phyloP scores from a whole-genome alignment of 2,113 vertebrate species.

The Piprites chloris region DNA sequence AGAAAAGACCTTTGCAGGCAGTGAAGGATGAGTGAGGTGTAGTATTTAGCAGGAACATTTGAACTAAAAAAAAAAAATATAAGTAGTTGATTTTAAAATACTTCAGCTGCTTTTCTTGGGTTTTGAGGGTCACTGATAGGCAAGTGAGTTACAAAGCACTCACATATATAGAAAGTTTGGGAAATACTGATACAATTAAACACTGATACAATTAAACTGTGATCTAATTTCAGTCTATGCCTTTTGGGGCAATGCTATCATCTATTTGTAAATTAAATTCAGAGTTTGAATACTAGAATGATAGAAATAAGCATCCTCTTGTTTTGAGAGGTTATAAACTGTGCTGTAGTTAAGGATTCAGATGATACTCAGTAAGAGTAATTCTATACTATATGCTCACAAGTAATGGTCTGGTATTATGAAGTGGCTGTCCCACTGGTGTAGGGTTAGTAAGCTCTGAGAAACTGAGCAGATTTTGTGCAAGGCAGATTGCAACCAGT shows the following conservation, averaged over 20 bases:
- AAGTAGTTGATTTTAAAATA: neutral
- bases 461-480: neutral
- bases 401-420: neutral
- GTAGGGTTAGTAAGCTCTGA: neutral
- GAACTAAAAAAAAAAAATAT: neutral
- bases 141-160: neutral
- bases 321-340: neutral
- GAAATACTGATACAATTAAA: neutral
- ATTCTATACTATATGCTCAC: neutral
- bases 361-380: neutral
- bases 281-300: neutral
- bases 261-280: neutral
- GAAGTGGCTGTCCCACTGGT: neutral
- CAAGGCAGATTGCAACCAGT: neutral
- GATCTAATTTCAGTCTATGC: neutral
- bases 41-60: neutral
- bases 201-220: neutral
- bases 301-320: neutral
- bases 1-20: neutral
- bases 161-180: neutral
- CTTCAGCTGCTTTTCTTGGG: neutral
- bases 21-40: neutral
- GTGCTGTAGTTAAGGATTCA: neutral
- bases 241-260: neutral
- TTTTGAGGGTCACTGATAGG: neutral